Evolutionary conservation across 2,888 invertebrate genomes (phyloP), one percentile per base, ranked within the genome.

Genomic region (Drosophila glabriapex): DNA sequence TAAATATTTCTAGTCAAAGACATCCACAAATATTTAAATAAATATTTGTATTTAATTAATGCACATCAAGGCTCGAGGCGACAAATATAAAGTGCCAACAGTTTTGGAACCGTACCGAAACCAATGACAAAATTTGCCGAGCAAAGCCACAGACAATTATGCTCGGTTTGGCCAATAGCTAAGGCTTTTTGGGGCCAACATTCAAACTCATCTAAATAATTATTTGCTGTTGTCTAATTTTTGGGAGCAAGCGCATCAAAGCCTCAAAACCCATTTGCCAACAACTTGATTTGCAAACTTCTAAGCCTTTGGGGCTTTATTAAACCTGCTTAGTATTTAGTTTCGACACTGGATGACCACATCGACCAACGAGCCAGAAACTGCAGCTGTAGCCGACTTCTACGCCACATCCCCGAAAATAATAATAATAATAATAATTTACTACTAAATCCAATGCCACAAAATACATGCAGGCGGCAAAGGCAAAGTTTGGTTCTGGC

Each of bases 401-500:
- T 7, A 3, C 4, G 29, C 16, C 55, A 19, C 52, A n/a, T 25
- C 52, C 43, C 58, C 49, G 49, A 58, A 33, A 68, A 77, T 76
- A 75, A 85, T 85, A 85, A 78, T 78, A 80, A 73, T 78, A 80
- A 68, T 73, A 76, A 83, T 89, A 81, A 86, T 86, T 83, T 77
- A 86, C 82, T 83, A 67, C 62, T 70, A 67, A 65, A 56, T 68
- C 59, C 55, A 71, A 86, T 82, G 71, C 69, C 82, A 70, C 73
- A 84, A 62, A 69, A 64, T 77, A 66, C 65, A 68, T 68, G 71
- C 62, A n/a, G 52, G 29, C 63, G 58, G 68, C 75, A 46, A 67
- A 64, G 52, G 33, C 53, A 69, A 78, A 70, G 60, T 67, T 70
- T 22, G 52, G 19, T 46, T 37, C 52, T 53, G 56, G 22, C 67